A percentile compares a stretch with the other conserved stretches of the same genome.
Conservation (phyloP, 2,797 vertebrate species). For the Austrolebias charrua region DNA sequence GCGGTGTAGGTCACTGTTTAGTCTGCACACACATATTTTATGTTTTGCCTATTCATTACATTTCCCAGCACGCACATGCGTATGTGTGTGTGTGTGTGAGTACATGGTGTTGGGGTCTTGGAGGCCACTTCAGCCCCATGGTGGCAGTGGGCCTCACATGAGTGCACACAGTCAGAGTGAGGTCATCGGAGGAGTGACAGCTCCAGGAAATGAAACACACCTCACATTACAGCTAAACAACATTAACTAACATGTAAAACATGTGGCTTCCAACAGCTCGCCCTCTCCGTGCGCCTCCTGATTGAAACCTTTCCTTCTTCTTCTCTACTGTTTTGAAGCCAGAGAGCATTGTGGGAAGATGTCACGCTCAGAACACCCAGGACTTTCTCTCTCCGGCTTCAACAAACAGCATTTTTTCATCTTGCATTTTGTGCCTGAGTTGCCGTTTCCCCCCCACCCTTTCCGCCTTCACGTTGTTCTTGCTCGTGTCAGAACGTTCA, state of each 20-base stretch:
- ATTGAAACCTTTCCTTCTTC: conserved; percentile 49
- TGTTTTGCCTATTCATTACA: conserved; percentile 63
- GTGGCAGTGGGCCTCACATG: conserved; percentile 38
- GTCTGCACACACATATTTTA: conserved; percentile 48
- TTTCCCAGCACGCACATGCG: conserved; percentile 37
- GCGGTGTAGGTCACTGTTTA: conserved; percentile 65
- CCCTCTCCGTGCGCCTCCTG: conserved; percentile 13
- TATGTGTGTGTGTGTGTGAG: conserved; percentile 38
- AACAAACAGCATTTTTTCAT: neutral
- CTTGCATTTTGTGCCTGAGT: conserved; percentile 1
- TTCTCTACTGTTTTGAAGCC: conserved; percentile 26
- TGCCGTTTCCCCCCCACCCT: conserved; percentile 3
- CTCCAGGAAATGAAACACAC: conserved; percentile 75
- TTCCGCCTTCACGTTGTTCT: conserved; percentile 1
- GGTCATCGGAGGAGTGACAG: conserved; percentile 67
- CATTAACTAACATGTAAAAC: conserved; percentile 61
- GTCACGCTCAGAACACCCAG: conserved; percentile 30
- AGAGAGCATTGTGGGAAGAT: conserved; percentile 52
- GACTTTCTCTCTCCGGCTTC: conserved; percentile 7
- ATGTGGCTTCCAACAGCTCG: conserved; percentile 36
- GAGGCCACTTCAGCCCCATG: conserved; percentile 48
- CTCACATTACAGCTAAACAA: conserved; percentile 70
- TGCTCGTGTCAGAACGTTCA: conserved; percentile 11
- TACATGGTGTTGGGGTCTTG: conserved; percentile 49
- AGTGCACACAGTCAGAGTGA: conserved; percentile 43